These are phyloP conservation scores for Nemoura dubitans DNA, from an alignment of 2,888 invertebrate species.

Conservation along the genomic window DNA sequence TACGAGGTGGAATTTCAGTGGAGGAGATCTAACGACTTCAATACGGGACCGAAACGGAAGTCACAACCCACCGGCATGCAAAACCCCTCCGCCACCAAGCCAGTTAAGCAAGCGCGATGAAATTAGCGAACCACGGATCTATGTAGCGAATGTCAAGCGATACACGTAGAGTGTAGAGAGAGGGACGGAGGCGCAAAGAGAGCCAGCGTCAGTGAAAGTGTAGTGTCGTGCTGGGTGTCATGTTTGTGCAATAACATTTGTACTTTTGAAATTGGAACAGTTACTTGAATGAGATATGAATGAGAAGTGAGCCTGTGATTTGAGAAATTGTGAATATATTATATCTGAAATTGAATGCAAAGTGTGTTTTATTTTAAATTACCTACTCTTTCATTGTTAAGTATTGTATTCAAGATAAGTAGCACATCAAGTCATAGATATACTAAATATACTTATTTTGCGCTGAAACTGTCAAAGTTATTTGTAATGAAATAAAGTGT, in stretches of 20 bases:
- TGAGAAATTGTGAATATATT: no score
- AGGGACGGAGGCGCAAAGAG: not conserved
- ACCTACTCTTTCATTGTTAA: no score
- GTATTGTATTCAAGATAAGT: no score
- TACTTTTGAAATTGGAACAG: not conserved
- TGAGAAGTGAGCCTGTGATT: no score
- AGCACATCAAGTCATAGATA: no score
- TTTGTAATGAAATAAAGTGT: not conserved
- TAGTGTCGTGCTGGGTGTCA: not conserved
- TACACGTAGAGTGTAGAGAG: conserved; percentile 1
- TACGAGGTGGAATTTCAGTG: no score
- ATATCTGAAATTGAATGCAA: no score
- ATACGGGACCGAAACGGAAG: not conserved
- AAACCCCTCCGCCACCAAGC: conserved; percentile 35
- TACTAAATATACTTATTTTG: no score
- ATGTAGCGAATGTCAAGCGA: conserved; percentile 41
- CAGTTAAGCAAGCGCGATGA: conserved; percentile 33
- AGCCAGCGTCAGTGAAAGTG: not conserved
- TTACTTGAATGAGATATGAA: not conserved
- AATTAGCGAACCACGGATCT: conserved; percentile 5
- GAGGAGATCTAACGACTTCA: no score
- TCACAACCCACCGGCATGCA: not conserved
- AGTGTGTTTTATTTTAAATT: no score
- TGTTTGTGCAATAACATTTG: not conserved
- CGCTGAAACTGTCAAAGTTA: not conserved